Evolutionary conservation across 2,888 invertebrate genomes (phyloP).

Genomic region (Caenorhabditis uteleia): DNA sequence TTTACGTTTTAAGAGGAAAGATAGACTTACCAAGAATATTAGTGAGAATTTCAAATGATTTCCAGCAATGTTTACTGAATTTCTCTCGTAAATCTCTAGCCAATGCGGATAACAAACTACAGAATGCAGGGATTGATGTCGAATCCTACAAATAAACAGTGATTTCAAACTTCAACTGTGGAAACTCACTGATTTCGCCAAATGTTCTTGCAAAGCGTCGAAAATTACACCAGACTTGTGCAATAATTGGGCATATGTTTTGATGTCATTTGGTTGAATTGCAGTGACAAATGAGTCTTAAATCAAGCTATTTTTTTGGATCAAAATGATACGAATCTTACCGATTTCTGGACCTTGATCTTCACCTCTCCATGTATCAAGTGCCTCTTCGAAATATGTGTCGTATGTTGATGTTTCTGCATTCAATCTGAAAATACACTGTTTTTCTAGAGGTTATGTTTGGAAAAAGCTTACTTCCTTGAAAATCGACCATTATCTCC

Average conservation of each 20-base stretch:
- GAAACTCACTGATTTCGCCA: conserved; percentile 78
- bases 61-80: conserved; percentile 54
- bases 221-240: conserved; percentile 73
- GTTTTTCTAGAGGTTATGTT: neutral
- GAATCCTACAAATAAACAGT: conserved; percentile 9
- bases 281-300: conserved; percentile 78
- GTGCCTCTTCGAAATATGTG: conserved; percentile 31
- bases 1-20: no score
- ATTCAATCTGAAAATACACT: no score
- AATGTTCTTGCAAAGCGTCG: conserved; percentile 77
- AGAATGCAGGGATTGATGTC: conserved; percentile 39
- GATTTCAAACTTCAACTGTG: neutral
- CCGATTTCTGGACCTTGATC: conserved; percentile 34
- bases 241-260: conserved; percentile 83
- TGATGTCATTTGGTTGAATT: conserved; percentile 77
- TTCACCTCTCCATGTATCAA: conserved; percentile 26
- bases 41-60: conserved; percentile 43
- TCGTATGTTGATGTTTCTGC: conserved; percentile 29
- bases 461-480: conserved; percentile 3
- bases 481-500: conserved; percentile 42
- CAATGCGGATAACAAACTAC: conserved; percentile 51
- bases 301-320: conserved; percentile 28
- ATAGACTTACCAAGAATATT: conserved; percentile 32
- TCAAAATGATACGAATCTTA: neutral
- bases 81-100: conserved; percentile 57